Evolutionary conservation across 2,113 vertebrate species (phyloP), one percentile per base, ranked within the genome.

Genomic region (Herpailurus yagouaroundi): DNA sequence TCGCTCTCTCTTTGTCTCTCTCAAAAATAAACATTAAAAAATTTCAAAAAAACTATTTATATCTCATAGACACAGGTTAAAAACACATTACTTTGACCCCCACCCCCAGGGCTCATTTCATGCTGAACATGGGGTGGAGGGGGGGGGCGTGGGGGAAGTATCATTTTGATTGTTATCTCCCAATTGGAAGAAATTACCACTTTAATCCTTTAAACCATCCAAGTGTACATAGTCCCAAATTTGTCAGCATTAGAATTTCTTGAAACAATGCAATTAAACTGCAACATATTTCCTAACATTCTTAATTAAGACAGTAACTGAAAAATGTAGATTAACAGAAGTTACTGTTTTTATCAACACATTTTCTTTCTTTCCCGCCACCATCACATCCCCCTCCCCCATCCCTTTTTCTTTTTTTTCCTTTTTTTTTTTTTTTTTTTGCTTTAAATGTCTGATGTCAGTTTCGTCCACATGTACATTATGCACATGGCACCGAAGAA

Each of bases 291-390:
- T 98, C 96, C 94, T 98, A 97, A 97, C 52, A 0, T 96, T 98
- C 99, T 98, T 98, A 98, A 98, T 99, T 98, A 98, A 98, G 98
- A 98, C 97, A 98, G 97, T 98, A 98, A 97, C 98, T 98, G 97
- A 98, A 98, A 98, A 98, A 98, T 98, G 97, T 98, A 98, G 98
- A 98, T 98, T 98, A 98, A 98, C 98, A 98, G 98, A 98, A 99
- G 98, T 98, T 96, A 97, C 98, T 98, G 98, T 98, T 98, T 98
- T 98, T 98, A 98, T 98, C 98, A 98, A 98, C 95, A 98, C 98
- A 97, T 96, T 98, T 99, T 92, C 92, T 90, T 85, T 96, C 92
- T 91, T 95, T 94, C 71, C 96, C n/a, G 7, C 80, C 83, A 76
- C 95, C 66, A 19, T 97, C 93, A 92, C 92, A 45, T 90, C 83